phyloP scores from a whole-genome alignment of 2,888 invertebrate species.

The Athrips mouffetella region DNA sequence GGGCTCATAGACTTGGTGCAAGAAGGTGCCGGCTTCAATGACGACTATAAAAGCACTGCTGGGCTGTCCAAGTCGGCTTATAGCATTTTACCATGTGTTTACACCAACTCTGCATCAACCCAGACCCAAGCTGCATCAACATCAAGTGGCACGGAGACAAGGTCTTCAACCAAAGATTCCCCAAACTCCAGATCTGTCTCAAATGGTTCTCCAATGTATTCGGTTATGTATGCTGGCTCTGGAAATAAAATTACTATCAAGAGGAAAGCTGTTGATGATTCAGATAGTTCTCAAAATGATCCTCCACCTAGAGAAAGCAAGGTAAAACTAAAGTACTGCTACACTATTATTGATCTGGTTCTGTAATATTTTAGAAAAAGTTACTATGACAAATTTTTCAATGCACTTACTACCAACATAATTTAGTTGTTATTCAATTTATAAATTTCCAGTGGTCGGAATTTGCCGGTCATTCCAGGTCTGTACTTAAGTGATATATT shows the following conservation, averaged over 20 bases:
- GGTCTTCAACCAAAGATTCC: slow-evolving; percentile 54
- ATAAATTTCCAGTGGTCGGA: too few species aligned
- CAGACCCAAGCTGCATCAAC: slow-evolving; percentile 61
- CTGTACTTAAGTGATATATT: too few species aligned
- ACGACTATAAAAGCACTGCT: slow-evolving; percentile 84
- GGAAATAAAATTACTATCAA: slow-evolving; percentile 92
- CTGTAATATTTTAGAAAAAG: too few species aligned
- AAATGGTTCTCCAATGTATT: slow-evolving; percentile 78
- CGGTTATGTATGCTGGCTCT: slow-evolving; percentile 87
- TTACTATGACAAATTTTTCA: too few species aligned
- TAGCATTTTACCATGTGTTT: slow-evolving; percentile 85
- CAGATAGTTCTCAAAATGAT: slow-evolving; percentile 62
- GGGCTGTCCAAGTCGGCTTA: slow-evolving; percentile 86
- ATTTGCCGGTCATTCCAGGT: too few species aligned
- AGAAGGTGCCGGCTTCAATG: slow-evolving; percentile 87
- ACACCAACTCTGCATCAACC: slow-evolving; percentile 80
- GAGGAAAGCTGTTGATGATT: slow-evolving; percentile 82
- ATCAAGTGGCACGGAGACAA: slow-evolving; percentile 50
- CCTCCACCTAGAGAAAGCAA: slow-evolving; percentile 58
- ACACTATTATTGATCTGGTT: too few species aligned
- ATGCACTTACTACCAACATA: too few species aligned
- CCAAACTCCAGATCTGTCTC: slow-evolving; percentile 61
- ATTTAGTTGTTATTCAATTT: too few species aligned
- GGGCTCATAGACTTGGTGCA: slow-evolving; percentile 86
- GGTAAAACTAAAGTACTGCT: slow-evolving; percentile 42